Evolutionary conservation across 53 echinoderm and acorn worm species (phyloP), one percentile per base, ranked within the genome.

Genomic region (Temnopleurus reevesii): DNA sequence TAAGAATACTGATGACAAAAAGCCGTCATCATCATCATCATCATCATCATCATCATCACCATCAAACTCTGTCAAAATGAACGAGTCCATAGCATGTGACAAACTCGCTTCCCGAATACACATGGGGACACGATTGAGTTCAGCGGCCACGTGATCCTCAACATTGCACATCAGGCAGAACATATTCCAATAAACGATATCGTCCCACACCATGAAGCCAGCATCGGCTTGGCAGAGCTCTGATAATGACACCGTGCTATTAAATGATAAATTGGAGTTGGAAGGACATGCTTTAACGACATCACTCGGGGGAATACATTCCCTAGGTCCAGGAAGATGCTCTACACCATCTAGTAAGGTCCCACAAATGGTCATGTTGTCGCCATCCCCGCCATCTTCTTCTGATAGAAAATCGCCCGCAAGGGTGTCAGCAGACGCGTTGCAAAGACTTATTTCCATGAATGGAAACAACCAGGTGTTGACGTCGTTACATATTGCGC

Each of bases 401-500:
- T 12, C 38, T 41, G 41, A 5, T 1, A 17, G 43, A 38, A 71
- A 19, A 15, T 63, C 31, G 34, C 31, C n/a, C 4, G 34, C 30
- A 41, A 41, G 41, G n/a, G 41, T 8, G 19, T 38, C 38, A 71
- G 36, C 71, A 71, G 71, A 41, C 21, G n/a, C 71, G 21, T 7
- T 38, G 4, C 71, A 71, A 38, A 41, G 4, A n/a, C 43, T 7
- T n/a, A 71, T 38, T 41, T 23, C 71, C 71, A 71, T 56, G 33
- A 34, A 83, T 3, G 1, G 58, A 23, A 83, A n/a, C 15, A 24
- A 31, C 56, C 55, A 30, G 24, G 3, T 23, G 0, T 10, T 34
- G 34, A 24, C 1, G 5, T 36, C 35, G 58, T 55, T 83, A 83
- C 83, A 83, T 2, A 28, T 83, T 34, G 83, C 83, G 53, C 83